Percentiles rank a stretch among this genome's conserved stretches.
Evolutionary conservation across 2,797 vertebrate species (phyloP).

Genomic region (Poecilia velifera): DNA sequence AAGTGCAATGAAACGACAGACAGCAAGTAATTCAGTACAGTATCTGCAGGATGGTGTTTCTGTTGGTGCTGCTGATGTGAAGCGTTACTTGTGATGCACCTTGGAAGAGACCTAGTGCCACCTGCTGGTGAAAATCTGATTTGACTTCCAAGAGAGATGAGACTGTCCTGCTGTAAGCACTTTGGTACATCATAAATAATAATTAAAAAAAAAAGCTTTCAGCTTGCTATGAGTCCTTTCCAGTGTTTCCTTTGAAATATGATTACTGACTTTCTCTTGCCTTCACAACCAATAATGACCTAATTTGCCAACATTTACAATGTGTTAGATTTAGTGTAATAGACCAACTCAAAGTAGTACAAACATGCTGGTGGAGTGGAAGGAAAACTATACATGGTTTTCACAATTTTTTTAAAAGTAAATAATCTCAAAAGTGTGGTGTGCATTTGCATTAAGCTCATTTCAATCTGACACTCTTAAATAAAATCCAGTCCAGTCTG

Average conservation of each 20-base stretch:
- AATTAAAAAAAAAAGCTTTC: slow-evolving; percentile 2
- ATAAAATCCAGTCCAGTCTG: not conserved
- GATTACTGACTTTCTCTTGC: not conserved
- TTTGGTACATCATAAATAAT: not conserved
- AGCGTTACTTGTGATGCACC: slow-evolving; percentile 3
- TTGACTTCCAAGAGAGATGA: slow-evolving; percentile 17
- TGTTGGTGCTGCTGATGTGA: not conserved
- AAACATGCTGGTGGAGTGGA: not conserved
- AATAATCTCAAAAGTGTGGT: not conserved
- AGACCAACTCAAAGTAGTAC: not conserved
- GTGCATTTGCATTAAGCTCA: not conserved
- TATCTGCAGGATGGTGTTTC: not conserved
- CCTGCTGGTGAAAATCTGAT: slow-evolving; percentile 66
- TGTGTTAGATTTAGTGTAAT: not conserved
- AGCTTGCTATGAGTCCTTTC: not conserved
- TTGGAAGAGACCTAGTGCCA: slow-evolving; percentile 57
- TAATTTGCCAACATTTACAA: not conserved
- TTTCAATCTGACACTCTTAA: not conserved
- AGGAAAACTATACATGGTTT: not conserved
- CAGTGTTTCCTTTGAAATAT: not conserved
- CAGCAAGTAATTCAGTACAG: not conserved
- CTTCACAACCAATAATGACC: not conserved
- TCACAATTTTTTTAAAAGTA: too few relatives aligned
- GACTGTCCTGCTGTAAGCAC: not conserved
- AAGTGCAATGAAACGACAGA: slow-evolving; percentile 4